Conservation (phyloP, 2,113 vertebrate species). For the Pyxicephalus adspersus region DNA sequence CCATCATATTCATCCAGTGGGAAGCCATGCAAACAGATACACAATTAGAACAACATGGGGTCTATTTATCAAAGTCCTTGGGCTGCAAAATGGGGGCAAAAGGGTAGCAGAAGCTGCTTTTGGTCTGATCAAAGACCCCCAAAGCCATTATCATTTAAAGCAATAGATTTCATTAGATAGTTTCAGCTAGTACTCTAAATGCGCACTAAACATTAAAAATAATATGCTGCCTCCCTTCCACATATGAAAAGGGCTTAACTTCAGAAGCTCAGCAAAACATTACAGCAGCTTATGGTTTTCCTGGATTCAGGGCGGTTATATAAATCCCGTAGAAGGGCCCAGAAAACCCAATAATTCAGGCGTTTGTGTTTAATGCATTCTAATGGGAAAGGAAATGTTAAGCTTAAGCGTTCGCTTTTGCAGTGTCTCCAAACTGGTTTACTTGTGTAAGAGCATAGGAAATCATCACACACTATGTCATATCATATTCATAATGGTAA, state of each 20-base stretch:
- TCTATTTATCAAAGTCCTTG: conserved; percentile 34
- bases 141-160: conserved; percentile 34
- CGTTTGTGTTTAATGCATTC: too few species aligned
- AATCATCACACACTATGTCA: too few species aligned
- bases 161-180: conserved; percentile 38
- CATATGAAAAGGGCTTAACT: conserved; percentile 1
- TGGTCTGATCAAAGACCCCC: conserved; percentile 22
- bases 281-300: conserved; percentile 2
- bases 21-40: conserved; percentile 6
- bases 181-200: not conserved
- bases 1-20: conserved; percentile 6
- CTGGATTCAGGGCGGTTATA: conserved; percentile 11
- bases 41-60: conserved; percentile 26
- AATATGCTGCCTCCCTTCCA: conserved; percentile 1
- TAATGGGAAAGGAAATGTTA: too few species aligned
- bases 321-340: not conserved
- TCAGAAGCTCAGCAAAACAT: not conserved
- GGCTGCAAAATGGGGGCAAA: conserved; percentile 17
- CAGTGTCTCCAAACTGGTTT: too few species aligned
- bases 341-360: too few species aligned
- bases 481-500: too few species aligned
- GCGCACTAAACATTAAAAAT: not conserved
- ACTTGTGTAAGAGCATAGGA: too few species aligned
- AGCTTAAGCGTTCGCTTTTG: too few species aligned
- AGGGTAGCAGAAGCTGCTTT: conserved; percentile 18